Evolutionary conservation across 1,140 invertebrate genomes (phyloP).

Genomic region (Cecropterus lyciades): DNA sequence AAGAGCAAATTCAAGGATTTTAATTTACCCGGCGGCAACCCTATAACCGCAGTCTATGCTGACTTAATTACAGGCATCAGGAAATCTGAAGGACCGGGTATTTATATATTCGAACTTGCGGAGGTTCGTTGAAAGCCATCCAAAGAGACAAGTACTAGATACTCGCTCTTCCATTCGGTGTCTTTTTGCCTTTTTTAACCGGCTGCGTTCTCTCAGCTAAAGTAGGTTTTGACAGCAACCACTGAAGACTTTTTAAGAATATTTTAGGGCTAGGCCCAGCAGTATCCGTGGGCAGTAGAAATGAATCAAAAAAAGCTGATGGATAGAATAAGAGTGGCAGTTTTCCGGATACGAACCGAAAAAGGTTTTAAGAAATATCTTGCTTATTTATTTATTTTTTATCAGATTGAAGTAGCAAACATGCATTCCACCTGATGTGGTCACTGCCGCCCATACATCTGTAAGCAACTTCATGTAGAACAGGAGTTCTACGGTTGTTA

Average conservation of each 20-base stretch:
- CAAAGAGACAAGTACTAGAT: background rate
- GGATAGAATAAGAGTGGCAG: no score
- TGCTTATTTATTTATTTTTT: no score
- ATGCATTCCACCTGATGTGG: no score
- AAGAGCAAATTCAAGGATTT: background rate
- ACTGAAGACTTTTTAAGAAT: background rate
- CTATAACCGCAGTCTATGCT: background rate
- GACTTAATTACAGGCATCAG: background rate
- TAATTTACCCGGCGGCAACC: background rate
- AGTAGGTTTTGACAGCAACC: background rate
- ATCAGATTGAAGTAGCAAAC: no score
- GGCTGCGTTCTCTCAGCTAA: background rate
- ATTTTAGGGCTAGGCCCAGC: no score
- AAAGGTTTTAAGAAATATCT: no score
- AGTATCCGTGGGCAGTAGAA: no score
- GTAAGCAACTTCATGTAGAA: no score
- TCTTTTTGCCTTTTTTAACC: background rate
- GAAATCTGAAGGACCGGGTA: background rate
- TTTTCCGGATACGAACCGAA: no score
- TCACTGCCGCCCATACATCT: no score
- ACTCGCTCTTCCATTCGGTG: background rate
- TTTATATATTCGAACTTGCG: background rate
- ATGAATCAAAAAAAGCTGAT: no score
- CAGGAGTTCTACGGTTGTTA: no score
- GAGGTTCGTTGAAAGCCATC: background rate